phyloP scores from a whole-genome alignment of 2,797 vertebrate species.

The Adelosebastes latens region DNA sequence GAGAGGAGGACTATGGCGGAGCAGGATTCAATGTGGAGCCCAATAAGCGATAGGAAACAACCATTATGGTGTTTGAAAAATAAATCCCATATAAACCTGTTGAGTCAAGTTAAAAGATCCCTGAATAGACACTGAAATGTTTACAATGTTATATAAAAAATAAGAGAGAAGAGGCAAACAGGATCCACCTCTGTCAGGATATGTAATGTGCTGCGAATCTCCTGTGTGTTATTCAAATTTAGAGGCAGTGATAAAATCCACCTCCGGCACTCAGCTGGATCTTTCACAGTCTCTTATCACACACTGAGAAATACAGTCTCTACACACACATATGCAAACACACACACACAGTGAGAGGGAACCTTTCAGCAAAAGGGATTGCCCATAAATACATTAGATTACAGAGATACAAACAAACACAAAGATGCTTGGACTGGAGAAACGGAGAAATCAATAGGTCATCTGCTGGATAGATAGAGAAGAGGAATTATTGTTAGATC shows the following conservation, averaged over 20 bases:
- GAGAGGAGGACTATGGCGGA: neutral
- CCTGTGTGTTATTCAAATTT: conserved; percentile 45
- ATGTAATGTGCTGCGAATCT: conserved; percentile 25
- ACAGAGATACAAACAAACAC: conserved; percentile 23
- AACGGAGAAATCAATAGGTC: conserved; percentile 36
- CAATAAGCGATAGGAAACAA: neutral
- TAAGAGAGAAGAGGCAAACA: neutral
- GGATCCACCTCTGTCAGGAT: neutral
- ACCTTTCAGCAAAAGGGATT: conserved; percentile 22
- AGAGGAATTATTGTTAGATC: neutral
- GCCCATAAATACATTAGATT: conserved; percentile 31
- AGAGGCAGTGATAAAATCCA: conserved; percentile 42
- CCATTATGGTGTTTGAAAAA: neutral
- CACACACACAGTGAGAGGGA: neutral
- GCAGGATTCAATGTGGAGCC: neutral
- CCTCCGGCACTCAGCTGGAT: conserved; percentile 18
- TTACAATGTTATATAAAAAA: neutral
- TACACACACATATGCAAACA: neutral
- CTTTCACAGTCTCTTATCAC: conserved; percentile 38
- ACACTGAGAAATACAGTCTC: conserved; percentile 23
- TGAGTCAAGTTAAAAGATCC: neutral
- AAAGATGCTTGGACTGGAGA: conserved; percentile 7
- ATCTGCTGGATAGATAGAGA: conserved; percentile 10
- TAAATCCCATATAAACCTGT: neutral
- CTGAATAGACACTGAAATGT: conserved; percentile 7